A percentile compares a stretch with the other conserved stretches of the same genome.
Conservation (phyloP, 2,888 invertebrate species). For the Epirrita christyi region DNA sequence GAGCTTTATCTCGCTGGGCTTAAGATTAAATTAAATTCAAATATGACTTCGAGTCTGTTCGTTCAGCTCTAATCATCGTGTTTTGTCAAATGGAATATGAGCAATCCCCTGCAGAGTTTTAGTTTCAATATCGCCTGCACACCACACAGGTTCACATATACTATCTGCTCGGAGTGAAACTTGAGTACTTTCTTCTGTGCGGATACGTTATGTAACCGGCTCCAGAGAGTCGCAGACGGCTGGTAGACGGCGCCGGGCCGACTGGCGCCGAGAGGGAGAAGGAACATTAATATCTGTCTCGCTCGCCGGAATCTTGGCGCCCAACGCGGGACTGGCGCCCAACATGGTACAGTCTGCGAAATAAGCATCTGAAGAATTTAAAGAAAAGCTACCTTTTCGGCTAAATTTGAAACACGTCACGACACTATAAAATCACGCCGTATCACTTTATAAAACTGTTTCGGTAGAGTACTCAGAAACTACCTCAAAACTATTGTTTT, state of each 20-base stretch:
- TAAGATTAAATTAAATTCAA: background rate
- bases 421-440: no score
- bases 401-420: no score
- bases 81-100: background rate
- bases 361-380: slow-evolving; percentile 12
- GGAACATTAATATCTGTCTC: slow-evolving; percentile 42
- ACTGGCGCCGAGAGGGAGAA: slow-evolving; percentile 78
- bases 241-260: slow-evolving; percentile 81
- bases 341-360: slow-evolving; percentile 17
- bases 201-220: slow-evolving; percentile 70
- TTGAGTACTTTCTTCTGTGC: slow-evolving; percentile 19
- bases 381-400: no score
- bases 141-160: background rate
- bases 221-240: slow-evolving; percentile 68
- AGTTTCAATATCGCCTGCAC: background rate
- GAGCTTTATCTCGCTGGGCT: slow-evolving; percentile 13
- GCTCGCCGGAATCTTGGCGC: slow-evolving; percentile 58
- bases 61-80: background rate
- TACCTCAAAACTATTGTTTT: background rate
- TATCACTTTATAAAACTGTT: background rate
- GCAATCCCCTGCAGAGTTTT: background rate
- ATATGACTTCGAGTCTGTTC: background rate
- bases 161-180: slow-evolving; percentile 3
- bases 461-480: background rate
- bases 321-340: slow-evolving; percentile 55